phyloP scores from a whole-genome alignment of 23 tunicate genomes.

The Oikopleura albicans region DNA sequence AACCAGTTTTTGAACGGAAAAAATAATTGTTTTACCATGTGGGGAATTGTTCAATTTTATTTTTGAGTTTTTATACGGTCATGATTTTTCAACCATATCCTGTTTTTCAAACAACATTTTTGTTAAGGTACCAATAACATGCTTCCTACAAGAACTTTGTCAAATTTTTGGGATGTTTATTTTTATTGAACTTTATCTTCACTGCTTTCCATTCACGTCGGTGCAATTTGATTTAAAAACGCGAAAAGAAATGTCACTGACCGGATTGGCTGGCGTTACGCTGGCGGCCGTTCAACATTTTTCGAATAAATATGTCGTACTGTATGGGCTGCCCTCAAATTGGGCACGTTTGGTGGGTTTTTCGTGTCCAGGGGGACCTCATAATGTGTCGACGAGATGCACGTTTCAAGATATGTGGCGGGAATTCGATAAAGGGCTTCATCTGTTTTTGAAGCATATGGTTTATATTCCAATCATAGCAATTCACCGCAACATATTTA shows the following conservation, averaged over 20 bases:
- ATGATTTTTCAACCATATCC: too few relatives aligned
- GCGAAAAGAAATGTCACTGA: not conserved
- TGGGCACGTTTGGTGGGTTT: not conserved
- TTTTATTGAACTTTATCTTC: not conserved
- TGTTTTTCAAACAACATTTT: not conserved
- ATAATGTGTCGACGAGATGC: not conserved
- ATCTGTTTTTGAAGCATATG: not conserved
- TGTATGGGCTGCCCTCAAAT: not conserved
- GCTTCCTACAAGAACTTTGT: not conserved
- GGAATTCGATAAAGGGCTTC: conserved; percentile 17
- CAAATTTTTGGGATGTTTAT: not conserved
- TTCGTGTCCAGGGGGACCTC: not conserved
- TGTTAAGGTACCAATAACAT: not conserved
- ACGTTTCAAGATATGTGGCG: conserved; percentile 14
- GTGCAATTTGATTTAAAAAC: not conserved
- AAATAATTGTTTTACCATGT: too few relatives aligned
- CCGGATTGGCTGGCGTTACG: not conserved
- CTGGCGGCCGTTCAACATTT: not conserved
- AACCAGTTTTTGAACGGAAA: not conserved
- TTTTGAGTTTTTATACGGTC: too few relatives aligned
- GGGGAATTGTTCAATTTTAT: too few relatives aligned
- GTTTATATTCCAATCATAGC: not conserved
- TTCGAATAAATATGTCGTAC: not conserved
- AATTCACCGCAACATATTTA: not conserved
- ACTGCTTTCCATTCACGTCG: not conserved